Evolutionary conservation across 1,140 invertebrate genomes (phyloP).

Genomic region (Holotrichia oblita): DNA sequence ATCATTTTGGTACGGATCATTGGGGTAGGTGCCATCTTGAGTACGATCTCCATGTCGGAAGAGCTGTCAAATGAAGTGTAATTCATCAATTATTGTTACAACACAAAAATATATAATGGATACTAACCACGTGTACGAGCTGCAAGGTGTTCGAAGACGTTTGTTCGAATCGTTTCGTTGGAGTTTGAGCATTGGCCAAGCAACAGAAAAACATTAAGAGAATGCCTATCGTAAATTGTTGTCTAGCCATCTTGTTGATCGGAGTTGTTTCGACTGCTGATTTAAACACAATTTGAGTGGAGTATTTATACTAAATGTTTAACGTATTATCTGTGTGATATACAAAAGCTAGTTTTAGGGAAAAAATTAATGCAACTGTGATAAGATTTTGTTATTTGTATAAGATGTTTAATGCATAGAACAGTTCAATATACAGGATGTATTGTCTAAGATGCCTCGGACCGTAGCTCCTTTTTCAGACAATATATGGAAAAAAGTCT

Average conservation of each 20-base stretch:
- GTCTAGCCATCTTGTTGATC: neutral
- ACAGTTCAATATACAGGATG: too few relatives aligned
- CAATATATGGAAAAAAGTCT: too few relatives aligned
- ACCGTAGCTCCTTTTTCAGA: too few relatives aligned
- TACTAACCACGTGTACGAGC: constrained; percentile 37
- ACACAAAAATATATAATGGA: too few relatives aligned
- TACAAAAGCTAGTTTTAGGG: too few relatives aligned
- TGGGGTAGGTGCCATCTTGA: constrained; percentile 62
- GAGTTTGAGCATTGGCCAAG: neutral
- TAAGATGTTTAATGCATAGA: too few relatives aligned
- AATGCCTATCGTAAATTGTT: neutral
- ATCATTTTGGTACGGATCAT: constrained; percentile 27
- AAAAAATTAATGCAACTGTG: too few relatives aligned
- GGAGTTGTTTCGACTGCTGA: neutral
- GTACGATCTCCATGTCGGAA: constrained; percentile 78
- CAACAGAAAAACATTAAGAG: neutral
- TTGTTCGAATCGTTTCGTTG: neutral
- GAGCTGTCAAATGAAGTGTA: constrained; percentile 65
- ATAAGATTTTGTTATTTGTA: too few relatives aligned
- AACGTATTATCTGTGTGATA: too few relatives aligned
- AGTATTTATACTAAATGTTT: neutral
- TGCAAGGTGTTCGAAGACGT: neutral
- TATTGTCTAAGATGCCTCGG: too few relatives aligned
- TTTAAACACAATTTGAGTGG: neutral
- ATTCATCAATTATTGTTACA: too few relatives aligned